Evolutionary conservation across 2,113 vertebrate species (phyloP).

Genomic region (Leiothrix lutea): DNA sequence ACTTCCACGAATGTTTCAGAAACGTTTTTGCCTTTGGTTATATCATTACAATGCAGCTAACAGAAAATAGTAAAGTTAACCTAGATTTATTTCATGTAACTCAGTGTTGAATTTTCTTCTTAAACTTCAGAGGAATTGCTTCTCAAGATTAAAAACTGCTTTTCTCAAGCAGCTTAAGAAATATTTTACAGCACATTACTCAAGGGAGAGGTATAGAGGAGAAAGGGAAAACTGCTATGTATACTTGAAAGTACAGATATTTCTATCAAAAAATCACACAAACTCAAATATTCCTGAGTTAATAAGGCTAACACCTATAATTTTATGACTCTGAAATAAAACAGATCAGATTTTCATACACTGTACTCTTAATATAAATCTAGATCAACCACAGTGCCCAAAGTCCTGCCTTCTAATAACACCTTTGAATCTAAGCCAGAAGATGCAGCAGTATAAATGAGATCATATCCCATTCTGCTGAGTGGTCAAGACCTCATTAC

Average conservation of each 20-base stretch:
- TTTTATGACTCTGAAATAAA: background rate
- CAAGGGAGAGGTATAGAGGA: background rate
- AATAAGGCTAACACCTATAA: background rate
- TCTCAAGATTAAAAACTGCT: background rate
- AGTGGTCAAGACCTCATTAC: background rate
- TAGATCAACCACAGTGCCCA: background rate
- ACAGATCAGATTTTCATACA: background rate
- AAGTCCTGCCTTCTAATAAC: background rate
- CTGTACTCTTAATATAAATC: background rate
- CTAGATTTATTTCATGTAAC: background rate
- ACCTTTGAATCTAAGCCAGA: background rate
- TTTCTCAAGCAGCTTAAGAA: background rate
- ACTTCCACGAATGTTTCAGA: background rate
- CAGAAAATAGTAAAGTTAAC: background rate
- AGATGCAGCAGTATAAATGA: background rate
- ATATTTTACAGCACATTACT: background rate
- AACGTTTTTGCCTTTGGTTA: background rate
- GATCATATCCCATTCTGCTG: background rate
- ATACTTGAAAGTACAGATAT: background rate
- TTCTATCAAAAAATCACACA: background rate
- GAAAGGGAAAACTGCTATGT: background rate
- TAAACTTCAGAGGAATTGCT: background rate
- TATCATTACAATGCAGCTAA: background rate
- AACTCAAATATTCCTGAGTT: background rate
- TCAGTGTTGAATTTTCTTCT: background rate